Evolutionary conservation across 1,140 invertebrate genomes (phyloP), one percentile per base, ranked within the genome.

Genomic region (Nomia melanderi): DNA sequence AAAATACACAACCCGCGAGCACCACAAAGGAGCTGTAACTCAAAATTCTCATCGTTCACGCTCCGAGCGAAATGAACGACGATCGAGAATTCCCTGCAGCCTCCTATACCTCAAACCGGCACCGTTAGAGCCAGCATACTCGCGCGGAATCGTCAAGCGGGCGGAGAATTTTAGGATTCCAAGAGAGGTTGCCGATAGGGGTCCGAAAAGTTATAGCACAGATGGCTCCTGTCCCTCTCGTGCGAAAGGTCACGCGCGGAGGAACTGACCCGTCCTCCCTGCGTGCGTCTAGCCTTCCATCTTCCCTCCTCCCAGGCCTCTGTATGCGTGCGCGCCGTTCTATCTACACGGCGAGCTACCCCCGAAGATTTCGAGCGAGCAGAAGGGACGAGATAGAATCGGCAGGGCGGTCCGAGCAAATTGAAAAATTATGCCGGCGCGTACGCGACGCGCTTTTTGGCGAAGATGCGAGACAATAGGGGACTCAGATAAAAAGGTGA

Each of bases 381-480:
- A 76, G 44, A 59, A 23, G 36, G 70, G n/a, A 50, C 20, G 8
- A 82, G 83, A 85, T 83, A 85, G 71, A 77, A 85, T 85, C 82
- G 79, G 63, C n/a, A 63, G 71, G 78, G 76, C 79, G 84, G 78
- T 47, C 69, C 77, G 70, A 81, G 83, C 83, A 86, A 87, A 86
- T 87, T 87, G 85, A 86, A 86, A 87, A 86, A 86, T 86, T 84
- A 86, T 86, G 74, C 85, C 73, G 72, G 72, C 70, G 71, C 53
- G 54, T 76, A 69, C 39, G 73, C 73, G 71, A 81, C 81, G 78
- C 79, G 74, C 74, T 84, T 57, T 87, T 87, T 87, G 75, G 80
- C 82, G 65, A 86, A 84, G 86, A 86, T 85, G 57, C 77, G 39
- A 86, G 86, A 87, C 85, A 86, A 87, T 84, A 73, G 71, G 56